Conservation (phyloP, 2,113 vertebrate genomes). For the Nothobranchius furzeri region DNA sequence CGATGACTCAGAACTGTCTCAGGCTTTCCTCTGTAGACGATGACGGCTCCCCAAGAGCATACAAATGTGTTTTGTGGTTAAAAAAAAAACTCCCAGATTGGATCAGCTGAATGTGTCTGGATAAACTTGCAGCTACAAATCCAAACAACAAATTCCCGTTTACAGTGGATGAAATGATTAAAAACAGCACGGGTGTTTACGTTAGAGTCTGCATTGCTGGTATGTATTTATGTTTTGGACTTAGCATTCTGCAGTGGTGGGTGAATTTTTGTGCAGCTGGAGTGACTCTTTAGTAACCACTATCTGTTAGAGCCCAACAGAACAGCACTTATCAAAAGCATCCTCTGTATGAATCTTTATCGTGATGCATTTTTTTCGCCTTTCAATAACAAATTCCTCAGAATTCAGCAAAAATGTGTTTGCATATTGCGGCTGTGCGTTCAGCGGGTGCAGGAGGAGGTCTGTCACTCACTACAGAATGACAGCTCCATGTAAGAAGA, state of each 20-base stretch:
- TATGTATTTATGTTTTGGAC: constrained; percentile 50
- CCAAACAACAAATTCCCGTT: constrained; percentile 65
- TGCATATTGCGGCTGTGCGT: constrained; percentile 15
- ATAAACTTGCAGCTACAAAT: constrained; percentile 68
- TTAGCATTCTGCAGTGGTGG: constrained; percentile 45
- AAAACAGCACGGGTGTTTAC: constrained; percentile 41
- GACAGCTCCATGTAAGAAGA: constrained; percentile 21
- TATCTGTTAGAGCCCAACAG: constrained; percentile 26
- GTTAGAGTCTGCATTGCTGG: constrained; percentile 37
- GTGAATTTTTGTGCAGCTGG: constrained; percentile 58
- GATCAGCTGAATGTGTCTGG: constrained; percentile 57
- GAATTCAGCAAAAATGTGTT: constrained; percentile 10
- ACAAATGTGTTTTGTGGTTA: constrained; percentile 12
- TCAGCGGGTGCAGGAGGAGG: constrained; percentile 43
- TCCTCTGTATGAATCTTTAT: constrained; percentile 31
- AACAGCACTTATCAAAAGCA: constrained; percentile 39
- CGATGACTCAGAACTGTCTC: no score
- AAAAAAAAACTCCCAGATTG: constrained; percentile 26
- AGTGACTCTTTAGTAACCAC: constrained; percentile 37
- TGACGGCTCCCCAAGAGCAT: constrained; percentile 44
- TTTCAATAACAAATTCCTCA: constrained; percentile 25
- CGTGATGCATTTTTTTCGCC: constrained; percentile 14
- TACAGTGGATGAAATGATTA: constrained; percentile 72
- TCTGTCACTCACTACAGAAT: constrained; percentile 18
- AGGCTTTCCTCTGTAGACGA: neutral